Percentiles rank a stretch among this genome's conserved stretches.
Conservation (phyloP, 2,888 invertebrate genomes). For the Ennomos erosarius region DNA sequence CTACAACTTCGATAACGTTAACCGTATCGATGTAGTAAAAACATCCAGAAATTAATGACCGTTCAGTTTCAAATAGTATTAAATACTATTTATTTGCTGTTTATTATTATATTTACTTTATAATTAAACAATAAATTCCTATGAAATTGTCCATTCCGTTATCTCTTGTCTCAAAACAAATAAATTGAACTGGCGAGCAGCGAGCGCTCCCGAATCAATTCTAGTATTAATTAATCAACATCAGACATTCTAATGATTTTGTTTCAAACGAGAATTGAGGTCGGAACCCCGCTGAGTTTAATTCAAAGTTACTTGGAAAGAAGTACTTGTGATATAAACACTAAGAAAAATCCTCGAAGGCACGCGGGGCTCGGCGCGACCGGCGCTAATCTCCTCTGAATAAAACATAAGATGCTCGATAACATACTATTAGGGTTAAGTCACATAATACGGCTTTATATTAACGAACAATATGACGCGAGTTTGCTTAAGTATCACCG, state of each 20-base stretch:
- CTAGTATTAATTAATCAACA: slow-evolving; percentile 63
- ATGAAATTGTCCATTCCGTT: slow-evolving; percentile 20
- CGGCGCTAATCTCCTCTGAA: slow-evolving; percentile 77
- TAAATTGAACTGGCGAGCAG: slow-evolving; percentile 41
- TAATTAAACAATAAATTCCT: slow-evolving; percentile 23
- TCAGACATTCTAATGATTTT: slow-evolving; percentile 58
- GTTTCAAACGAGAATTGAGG: slow-evolving; percentile 47
- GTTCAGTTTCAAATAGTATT: too few relatives aligned
- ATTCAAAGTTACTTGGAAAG: slow-evolving; percentile 48
- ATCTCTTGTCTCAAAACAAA: slow-evolving; percentile 35
- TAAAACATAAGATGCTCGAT: slow-evolving; percentile 82
- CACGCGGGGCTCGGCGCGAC: slow-evolving; percentile 56
- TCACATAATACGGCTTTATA: slow-evolving; percentile 76
- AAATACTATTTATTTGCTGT: too few relatives aligned
- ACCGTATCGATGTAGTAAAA: too few relatives aligned
- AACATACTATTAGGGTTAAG: slow-evolving; percentile 77
- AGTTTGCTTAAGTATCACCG: slow-evolving; percentile 42
- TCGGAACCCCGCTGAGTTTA: slow-evolving; percentile 48
- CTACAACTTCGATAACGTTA: too few relatives aligned
- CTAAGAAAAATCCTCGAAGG: slow-evolving; percentile 68
- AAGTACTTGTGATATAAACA: slow-evolving; percentile 54
- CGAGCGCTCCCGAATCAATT: slow-evolving; percentile 54
- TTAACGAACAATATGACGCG: slow-evolving; percentile 62
- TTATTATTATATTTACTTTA: too few relatives aligned
- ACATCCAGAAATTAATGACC: too few relatives aligned